Base-by-base conservation (phyloP, 2,888 invertebrate species). In the Cerceris ruficornis region DNA sequence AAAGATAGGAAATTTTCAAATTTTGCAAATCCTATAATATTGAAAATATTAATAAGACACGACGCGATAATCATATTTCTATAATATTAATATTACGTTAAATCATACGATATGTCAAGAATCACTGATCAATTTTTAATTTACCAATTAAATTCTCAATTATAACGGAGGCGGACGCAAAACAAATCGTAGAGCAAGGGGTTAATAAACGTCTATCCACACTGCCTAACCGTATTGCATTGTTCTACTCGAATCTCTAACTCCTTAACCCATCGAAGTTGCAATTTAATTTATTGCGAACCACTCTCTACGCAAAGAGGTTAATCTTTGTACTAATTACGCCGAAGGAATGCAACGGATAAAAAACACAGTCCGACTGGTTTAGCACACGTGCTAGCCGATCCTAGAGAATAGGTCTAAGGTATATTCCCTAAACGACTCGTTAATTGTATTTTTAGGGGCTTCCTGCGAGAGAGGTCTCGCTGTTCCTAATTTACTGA, bases 381-480 rank as follows among this genome's bases (percentile, higher is more conserved):
- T 55, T 76, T 50, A 64, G 74, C 75, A 75, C 75, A 64, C 74
- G 80, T 62, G 71, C 76, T 69, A 64, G 58, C 52, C 84, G 66
- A 71, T 75, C 80, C 55, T 65, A 58, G 39, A 65, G 73, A 77
- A 82, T 82, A 80, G 72, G 80, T 76, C 81, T 73, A 80, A 86
- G 85, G 87, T 84, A 85, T 85, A 84, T 83, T 86, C 86, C 88
- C 85, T 89, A 89, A 90, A 90, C 85, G 88, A 88, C 88, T 86
- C 83, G 89, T 88, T 91, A 91, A 91, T 91, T 91, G 90, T 90
- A 89, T 90, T 91, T 91, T 90, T 90, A 88, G 87, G 84, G 87
- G 89, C 88, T 88, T 90, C 89, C 88, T 87, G 77, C 84, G 85
- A 81, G 85, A 77, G 81, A 75, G 28, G 28, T 28, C 28, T 82